Evolutionary conservation across 1,140 invertebrate species (phyloP).

Genomic region (Drosophila sechellia): DNA sequence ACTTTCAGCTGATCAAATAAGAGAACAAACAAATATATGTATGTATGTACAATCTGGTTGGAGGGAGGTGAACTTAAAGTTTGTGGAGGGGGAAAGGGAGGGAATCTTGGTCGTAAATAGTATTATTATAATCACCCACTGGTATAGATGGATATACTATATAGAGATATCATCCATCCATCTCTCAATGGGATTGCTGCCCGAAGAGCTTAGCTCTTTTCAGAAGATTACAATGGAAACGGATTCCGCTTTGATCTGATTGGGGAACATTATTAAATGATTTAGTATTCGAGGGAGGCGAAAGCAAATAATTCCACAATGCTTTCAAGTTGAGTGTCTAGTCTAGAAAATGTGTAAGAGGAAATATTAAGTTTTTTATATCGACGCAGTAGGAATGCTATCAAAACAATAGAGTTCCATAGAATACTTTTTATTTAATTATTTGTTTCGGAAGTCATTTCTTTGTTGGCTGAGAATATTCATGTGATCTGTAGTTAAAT

Average conservation of each 20-base stretch:
- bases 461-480: too few species aligned
- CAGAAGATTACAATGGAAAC: not conserved
- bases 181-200: not conserved
- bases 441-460: too few species aligned
- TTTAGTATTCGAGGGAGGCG: not conserved
- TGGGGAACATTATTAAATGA: not conserved
- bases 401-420: too few species aligned
- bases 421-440: too few species aligned
- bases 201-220: not conserved
- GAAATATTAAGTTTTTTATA: not conserved
- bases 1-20: constrained; percentile 37
- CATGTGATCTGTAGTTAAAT: too few species aligned
- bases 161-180: constrained; percentile 1
- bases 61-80: not conserved
- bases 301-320: not conserved
- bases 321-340: not conserved
- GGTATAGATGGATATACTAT: not conserved
- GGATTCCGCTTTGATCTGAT: constrained; percentile 5
- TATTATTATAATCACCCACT: constrained; percentile 4
- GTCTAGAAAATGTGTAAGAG: not conserved
- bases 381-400: too few species aligned
- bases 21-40: too few species aligned
- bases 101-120: constrained; percentile 12
- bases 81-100: not conserved
- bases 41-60: not conserved